Evolutionary conservation across 2,888 invertebrate genomes (phyloP).

Genomic region (Spodoptera exigua): DNA sequence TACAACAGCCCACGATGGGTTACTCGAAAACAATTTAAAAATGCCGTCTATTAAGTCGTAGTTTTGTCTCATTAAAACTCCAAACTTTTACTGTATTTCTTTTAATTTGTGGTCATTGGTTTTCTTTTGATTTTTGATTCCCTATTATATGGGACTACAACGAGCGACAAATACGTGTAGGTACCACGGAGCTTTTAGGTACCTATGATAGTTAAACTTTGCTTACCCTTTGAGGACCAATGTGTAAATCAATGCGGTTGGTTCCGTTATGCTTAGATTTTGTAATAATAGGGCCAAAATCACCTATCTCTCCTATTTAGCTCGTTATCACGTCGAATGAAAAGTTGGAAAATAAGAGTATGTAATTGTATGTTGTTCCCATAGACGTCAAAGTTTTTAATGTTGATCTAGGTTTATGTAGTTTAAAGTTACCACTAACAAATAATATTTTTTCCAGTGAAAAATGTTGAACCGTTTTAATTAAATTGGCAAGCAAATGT

Average conservation of each 20-base stretch:
- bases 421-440: slow-evolving; percentile 66
- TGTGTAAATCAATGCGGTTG: too few relatives aligned
- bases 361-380: slow-evolving; percentile 28
- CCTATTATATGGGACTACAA: too few relatives aligned
- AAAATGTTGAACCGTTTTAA: slow-evolving; percentile 27
- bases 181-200: too few relatives aligned
- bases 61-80: not conserved
- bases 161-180: too few relatives aligned
- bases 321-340: slow-evolving; percentile 25
- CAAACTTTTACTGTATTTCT: not conserved
- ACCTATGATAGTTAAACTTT: too few relatives aligned
- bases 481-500: slow-evolving; percentile 32
- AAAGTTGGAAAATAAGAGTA: slow-evolving; percentile 42
- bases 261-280: too few relatives aligned
- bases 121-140: too few relatives aligned
- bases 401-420: slow-evolving; percentile 41
- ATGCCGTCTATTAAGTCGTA: slow-evolving; percentile 5
- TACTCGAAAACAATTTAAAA: slow-evolving; percentile 13
- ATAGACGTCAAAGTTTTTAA: slow-evolving; percentile 28
- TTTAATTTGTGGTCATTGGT: too few relatives aligned
- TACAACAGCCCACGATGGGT: not conserved
- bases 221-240: too few relatives aligned
- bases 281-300: slow-evolving; percentile 17
- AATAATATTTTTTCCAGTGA: slow-evolving; percentile 32
- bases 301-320: slow-evolving; percentile 41